Evolutionary conservation across 2,113 vertebrate species (phyloP).

Genomic region (Fregata magnificens): DNA sequence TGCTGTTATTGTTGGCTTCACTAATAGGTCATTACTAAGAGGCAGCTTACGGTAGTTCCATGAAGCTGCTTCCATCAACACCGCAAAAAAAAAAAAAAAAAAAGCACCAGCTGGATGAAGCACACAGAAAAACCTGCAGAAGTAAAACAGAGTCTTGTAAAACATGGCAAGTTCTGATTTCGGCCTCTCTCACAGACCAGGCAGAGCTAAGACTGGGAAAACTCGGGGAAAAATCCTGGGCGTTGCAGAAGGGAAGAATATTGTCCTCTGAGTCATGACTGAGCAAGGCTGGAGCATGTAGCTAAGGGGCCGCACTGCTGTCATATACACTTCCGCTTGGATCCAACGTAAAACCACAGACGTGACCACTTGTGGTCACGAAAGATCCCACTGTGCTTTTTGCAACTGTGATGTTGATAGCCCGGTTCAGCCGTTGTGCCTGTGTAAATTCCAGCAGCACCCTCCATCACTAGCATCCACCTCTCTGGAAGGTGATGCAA

Average conservation of each 20-base stretch:
- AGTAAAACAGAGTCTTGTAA: background rate
- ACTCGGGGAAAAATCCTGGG: background rate
- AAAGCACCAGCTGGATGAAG: background rate
- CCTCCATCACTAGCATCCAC: background rate
- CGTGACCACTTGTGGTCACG: background rate
- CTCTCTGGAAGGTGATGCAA: background rate
- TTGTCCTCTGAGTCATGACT: background rate
- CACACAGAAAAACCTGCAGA: background rate
- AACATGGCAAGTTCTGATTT: background rate
- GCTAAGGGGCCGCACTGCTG: background rate
- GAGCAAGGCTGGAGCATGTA: background rate
- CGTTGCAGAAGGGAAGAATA: background rate
- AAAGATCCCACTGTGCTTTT: constrained; percentile 9
- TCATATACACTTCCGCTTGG: background rate
- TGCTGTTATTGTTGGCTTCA: constrained; percentile 67
- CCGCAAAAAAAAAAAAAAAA: background rate
- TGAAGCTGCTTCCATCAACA: constrained; percentile 48
- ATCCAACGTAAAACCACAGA: background rate
- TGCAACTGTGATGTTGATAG: rapidly evolving
- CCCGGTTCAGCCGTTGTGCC: background rate
- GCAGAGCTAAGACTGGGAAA: background rate
- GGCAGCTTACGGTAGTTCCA: constrained; percentile 36
- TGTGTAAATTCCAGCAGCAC: background rate
- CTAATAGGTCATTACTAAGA: constrained; percentile 60
- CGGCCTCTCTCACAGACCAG: background rate